Evolutionary conservation across 2,113 vertebrate species (phyloP), one percentile per base, ranked within the genome.

Genomic region (Pycnonotus jocosus): DNA sequence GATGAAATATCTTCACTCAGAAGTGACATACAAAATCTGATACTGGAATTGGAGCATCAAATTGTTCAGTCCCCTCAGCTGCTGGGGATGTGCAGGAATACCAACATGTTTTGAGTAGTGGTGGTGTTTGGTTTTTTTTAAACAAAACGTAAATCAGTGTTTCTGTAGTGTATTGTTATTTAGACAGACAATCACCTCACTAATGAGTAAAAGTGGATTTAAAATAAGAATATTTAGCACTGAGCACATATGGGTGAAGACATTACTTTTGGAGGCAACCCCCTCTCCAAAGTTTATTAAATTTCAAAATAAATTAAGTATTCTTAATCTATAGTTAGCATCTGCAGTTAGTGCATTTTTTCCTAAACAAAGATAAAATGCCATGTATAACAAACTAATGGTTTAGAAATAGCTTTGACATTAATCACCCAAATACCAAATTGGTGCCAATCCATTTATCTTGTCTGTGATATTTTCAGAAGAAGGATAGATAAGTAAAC

Each of bases 301-400:
- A 62, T 86, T 79, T 84, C 57, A 69, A 80, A 91, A 88, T 57
- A 83, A 95, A 90, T 48, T 65, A 74, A 42, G 27, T 92, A 76
- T 62, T 40, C 27, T 77, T 90, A 66, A 69, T 62, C 20, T 84
- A 16, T 72, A 57, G 66, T 68, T 91, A 92, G 50, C 68, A 96
- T 86, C 65, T 91, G 38, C 22, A 72, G 28, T 82, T 33, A 40
- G 56, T 71, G 30, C 33, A 54, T 25, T 61, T 56, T 79, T 35
- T 81, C 31, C 81, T 77, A 72, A 94, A 69, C 25, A 81, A 92
- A 94, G 57, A 92, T 28, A 79, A 83, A 96, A 95, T 66, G 20
- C 4, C 20, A 25, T 1, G 7, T 24, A 64, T 71, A 88, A 85
- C 15, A 44, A 94, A 92, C 28, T 58, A 93, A 93, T 91, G 33